Evolutionary conservation across 1,140 invertebrate species (phyloP).

Genomic region (Brachionus rubens): DNA sequence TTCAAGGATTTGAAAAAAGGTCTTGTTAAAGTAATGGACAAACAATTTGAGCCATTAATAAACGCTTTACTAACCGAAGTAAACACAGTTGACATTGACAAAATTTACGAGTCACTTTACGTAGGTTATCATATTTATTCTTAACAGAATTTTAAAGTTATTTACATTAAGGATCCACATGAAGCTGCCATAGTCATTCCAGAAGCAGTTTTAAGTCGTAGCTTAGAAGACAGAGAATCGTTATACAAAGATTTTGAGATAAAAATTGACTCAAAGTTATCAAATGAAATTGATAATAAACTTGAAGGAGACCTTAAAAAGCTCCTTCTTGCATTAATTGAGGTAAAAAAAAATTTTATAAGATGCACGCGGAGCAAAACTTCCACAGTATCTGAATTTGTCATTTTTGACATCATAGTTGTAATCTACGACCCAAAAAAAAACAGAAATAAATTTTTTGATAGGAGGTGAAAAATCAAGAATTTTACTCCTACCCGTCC

Average conservation of each 20-base stretch:
- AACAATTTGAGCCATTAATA: constrained; percentile 36
- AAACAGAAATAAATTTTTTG: no score
- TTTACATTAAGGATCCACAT: constrained; percentile 3
- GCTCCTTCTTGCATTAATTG: constrained; percentile 11
- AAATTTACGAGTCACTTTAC: constrained; percentile 40
- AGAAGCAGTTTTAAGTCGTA: constrained; percentile 11
- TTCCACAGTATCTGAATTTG: no score
- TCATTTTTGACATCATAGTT: no score
- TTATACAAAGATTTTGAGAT: background rate
- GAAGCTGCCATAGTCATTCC: constrained; percentile 22
- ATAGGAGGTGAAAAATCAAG: no score
- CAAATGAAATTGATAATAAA: constrained; percentile 29
- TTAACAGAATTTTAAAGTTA: background rate
- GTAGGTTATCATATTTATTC: background rate
- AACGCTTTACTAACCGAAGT: constrained; percentile 24
- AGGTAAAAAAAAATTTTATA: constrained; percentile 6
- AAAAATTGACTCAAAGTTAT: constrained; percentile 26
- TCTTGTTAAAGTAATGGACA: constrained; percentile 33
- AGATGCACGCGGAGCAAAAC: no score
- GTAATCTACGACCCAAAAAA: no score
- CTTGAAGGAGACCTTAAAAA: constrained; percentile 19
- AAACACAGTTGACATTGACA: constrained; percentile 23
- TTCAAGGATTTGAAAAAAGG: constrained; percentile 45
- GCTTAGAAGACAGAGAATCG: background rate
- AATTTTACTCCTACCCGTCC: no score